A percentile compares a stretch with the other conserved stretches of the same genome.
These are phyloP conservation scores for Lepilemur septentrionalis DNA, from an alignment of 2,797 vertebrate species.

Conservation along the genomic window DNA sequence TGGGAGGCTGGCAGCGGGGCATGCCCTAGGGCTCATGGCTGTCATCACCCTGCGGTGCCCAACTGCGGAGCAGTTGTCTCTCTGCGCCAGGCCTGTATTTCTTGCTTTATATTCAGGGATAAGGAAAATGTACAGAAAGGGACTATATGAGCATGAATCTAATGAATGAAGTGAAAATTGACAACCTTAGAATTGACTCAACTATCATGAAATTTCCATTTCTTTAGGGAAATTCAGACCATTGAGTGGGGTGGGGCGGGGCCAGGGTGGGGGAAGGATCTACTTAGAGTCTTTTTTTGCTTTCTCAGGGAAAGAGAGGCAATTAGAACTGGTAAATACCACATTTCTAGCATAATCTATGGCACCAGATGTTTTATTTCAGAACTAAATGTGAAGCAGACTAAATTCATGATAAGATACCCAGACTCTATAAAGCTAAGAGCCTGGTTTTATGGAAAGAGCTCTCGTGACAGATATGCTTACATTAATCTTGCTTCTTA, in stretches of 20 bases:
- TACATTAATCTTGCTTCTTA: not conserved
- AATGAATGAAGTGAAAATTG: not conserved
- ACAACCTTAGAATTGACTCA: not conserved
- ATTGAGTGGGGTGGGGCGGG: not conserved
- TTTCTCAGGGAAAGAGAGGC: not conserved
- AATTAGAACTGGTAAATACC: not conserved
- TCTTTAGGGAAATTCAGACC: not conserved
- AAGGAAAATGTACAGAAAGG: not conserved
- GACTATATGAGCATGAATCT: not conserved
- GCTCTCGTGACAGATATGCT: not conserved
- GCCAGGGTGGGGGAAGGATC: not conserved
- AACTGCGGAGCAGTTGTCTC: not conserved
- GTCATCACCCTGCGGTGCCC: no score
- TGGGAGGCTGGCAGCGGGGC: no score
- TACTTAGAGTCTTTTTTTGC: not conserved
- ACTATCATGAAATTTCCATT: not conserved
- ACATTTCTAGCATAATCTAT: no score
- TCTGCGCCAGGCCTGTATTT: not conserved
- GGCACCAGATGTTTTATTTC: not conserved
- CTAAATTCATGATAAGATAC: not conserved
- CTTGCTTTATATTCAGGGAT: not conserved
- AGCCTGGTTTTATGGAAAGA: not conserved
- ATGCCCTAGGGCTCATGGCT: accelerated
- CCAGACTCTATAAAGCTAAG: not conserved
- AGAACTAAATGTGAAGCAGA: not conserved